phyloP scores from a whole-genome alignment of 2,888 invertebrate genomes.

The Frankliniella intonsa region DNA sequence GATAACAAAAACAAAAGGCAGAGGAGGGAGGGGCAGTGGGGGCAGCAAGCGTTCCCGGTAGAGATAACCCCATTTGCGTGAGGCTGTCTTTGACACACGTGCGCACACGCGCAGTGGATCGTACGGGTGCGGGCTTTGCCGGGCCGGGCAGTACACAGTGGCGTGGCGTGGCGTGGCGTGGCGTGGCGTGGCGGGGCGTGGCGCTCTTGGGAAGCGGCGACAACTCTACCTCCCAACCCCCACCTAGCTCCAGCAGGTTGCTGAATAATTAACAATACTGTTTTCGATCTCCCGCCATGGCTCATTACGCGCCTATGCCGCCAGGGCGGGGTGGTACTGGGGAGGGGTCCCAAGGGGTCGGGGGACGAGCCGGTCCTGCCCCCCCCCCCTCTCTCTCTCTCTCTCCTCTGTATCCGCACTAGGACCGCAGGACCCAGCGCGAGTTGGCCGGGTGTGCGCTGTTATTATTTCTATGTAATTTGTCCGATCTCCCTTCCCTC shows the following conservation, averaged over 20 bases:
- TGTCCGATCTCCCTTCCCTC: constrained; percentile 28
- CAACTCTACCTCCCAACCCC: no score
- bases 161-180: no score
- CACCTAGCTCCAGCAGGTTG: no score
- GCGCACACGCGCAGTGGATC: no score
- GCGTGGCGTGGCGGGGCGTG: no score
- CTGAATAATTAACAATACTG: constrained; percentile 27
- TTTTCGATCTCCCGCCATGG: constrained; percentile 3
- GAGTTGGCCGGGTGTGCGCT: not conserved
- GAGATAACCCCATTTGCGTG: not conserved
- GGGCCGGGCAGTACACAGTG: not conserved
- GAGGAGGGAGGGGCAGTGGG: no score
- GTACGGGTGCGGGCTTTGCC: not conserved
- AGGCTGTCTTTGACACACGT: not conserved
- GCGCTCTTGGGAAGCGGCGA: no score
- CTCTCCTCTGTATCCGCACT: constrained; percentile 30
- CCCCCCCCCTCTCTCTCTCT: constrained; percentile 9
- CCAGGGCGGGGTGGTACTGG: not conserved
- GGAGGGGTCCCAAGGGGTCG: constrained; percentile 1
- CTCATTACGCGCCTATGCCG: not conserved
- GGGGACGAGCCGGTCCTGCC: not conserved
- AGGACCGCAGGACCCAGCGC: no score
- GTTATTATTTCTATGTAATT: not conserved
- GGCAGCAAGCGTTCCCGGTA: not conserved
- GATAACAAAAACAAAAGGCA: no score